These are phyloP conservation scores for Chymomyza fuscimana DNA, from an alignment of 2,888 invertebrate species.

Conservation along the genomic window DNA sequence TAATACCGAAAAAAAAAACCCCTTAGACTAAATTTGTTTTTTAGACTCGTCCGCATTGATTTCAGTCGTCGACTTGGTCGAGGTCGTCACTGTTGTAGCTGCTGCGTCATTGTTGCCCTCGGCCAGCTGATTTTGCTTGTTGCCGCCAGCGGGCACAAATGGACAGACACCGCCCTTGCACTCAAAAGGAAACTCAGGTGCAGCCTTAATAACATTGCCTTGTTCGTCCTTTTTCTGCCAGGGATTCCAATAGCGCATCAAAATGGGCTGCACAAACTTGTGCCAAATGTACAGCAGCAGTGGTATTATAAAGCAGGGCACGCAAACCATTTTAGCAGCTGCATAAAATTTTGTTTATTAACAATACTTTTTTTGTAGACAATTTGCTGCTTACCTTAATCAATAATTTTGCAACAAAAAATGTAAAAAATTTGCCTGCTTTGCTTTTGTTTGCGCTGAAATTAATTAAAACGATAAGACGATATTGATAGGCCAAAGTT, in stretches of 20 bases:
- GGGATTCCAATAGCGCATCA: constrained; percentile 90
- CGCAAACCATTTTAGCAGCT: constrained; percentile 84
- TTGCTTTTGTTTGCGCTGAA: not conserved
- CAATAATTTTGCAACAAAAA: not conserved
- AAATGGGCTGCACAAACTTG: constrained; percentile 89
- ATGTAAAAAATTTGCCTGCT: not conserved
- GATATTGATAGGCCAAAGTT: not conserved
- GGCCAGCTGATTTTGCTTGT: constrained; percentile 14
- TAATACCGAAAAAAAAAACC: not conserved
- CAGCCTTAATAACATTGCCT: constrained; percentile 81
- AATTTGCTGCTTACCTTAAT: not conserved
- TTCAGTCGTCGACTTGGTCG: constrained; percentile 9
- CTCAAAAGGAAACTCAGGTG: constrained; percentile 82
- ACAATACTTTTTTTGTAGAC: not conserved
- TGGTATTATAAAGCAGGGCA: constrained; percentile 92
- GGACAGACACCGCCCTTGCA: constrained; percentile 83
- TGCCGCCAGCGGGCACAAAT: constrained; percentile 58
- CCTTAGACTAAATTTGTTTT: constrained; percentile 20
- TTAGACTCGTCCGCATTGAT: constrained; percentile 34
- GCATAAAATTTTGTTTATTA: not conserved
- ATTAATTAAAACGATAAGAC: not conserved
- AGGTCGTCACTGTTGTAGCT: not conserved
- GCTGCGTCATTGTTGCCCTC: not conserved
- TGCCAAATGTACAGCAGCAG: constrained; percentile 91
- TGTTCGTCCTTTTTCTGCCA: constrained; percentile 85